Percentiles rank a stretch among this genome's conserved stretches.
Conservation (phyloP, 2,113 vertebrate species). For the Choloepus hoffmanni region DNA sequence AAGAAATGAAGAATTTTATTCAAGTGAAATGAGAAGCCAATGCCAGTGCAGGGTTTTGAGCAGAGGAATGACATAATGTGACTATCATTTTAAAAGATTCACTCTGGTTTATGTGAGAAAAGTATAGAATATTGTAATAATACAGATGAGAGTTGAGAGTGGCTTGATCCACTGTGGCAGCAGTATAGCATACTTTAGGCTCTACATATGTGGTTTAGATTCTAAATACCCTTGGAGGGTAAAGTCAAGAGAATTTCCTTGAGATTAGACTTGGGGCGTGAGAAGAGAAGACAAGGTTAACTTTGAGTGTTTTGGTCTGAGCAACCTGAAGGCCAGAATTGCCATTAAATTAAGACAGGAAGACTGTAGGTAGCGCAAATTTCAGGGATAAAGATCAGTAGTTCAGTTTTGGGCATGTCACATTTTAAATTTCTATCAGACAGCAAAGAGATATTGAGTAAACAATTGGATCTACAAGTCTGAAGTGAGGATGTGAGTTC, state of each 20-base stretch:
- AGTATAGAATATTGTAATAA: not conserved
- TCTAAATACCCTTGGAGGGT: not conserved
- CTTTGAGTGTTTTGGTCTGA: not conserved
- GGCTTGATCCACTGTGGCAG: not conserved
- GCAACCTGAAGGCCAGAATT: not conserved
- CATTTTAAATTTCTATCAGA: not conserved
- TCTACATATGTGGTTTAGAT: not conserved
- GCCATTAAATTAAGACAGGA: not conserved
- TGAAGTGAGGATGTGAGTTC: not conserved
- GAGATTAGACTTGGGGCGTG: not conserved
- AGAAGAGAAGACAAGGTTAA: not conserved
- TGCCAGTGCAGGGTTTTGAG: not conserved
- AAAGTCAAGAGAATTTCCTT: not conserved
- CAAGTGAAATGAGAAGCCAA: not conserved
- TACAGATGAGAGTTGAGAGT: not conserved
- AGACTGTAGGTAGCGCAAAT: not conserved
- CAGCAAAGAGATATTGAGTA: not conserved
- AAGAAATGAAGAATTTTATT: constrained; percentile 2
- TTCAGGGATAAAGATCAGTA: not conserved
- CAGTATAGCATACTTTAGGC: not conserved
- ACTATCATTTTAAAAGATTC: not conserved
- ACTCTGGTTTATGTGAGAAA: not conserved
- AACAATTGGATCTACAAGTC: not conserved
- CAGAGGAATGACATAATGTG: not conserved
- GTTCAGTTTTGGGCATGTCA: not conserved